Evolutionary conservation across 92 coral and sea anemone genomes (phyloP).

Genomic region (Virgularia gustaviana): DNA sequence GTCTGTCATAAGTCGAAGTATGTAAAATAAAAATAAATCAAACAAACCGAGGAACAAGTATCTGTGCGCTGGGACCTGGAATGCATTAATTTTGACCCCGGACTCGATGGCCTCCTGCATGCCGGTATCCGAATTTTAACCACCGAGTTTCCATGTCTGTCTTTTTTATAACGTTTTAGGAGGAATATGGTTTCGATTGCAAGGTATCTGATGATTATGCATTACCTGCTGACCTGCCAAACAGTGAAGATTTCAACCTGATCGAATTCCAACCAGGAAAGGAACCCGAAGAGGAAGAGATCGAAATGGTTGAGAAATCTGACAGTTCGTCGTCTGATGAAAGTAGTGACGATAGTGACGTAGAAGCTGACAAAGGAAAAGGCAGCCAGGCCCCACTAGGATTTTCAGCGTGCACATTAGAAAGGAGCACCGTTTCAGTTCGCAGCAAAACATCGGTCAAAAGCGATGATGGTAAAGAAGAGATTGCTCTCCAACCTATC

Average conservation of each 20-base stretch:
- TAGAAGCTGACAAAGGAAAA: not conserved
- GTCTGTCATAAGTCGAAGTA: too few species aligned
- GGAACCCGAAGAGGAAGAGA: not conserved
- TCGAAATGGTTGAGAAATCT: not conserved
- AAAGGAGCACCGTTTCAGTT: constrained; percentile 8
- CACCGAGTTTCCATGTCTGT: not conserved
- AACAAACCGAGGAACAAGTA: too few species aligned
- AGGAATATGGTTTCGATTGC: constrained; percentile 14
- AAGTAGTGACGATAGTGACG: not conserved
- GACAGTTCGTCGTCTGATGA: constrained; percentile 17
- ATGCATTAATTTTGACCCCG: too few species aligned
- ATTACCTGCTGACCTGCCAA: constrained; percentile 6
- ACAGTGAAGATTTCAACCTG: not conserved
- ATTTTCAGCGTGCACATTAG: not conserved
- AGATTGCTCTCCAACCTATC: too few species aligned
- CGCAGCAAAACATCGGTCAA: not conserved
- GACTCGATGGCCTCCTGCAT: too few species aligned
- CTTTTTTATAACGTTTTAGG: not conserved
- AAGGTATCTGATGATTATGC: constrained; percentile 23
- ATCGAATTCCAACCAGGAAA: constrained; percentile 5
- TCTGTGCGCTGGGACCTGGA: too few species aligned
- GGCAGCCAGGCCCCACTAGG: not conserved
- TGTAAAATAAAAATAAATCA: too few species aligned
- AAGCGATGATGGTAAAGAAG: not conserved
- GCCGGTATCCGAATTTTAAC: too few species aligned